Percentiles rank a stretch among this genome's conserved stretches.
These are phyloP conservation scores for Caenorhabditis uteleia DNA, from an alignment of 2,888 invertebrate species.

Conservation along the genomic window DNA sequence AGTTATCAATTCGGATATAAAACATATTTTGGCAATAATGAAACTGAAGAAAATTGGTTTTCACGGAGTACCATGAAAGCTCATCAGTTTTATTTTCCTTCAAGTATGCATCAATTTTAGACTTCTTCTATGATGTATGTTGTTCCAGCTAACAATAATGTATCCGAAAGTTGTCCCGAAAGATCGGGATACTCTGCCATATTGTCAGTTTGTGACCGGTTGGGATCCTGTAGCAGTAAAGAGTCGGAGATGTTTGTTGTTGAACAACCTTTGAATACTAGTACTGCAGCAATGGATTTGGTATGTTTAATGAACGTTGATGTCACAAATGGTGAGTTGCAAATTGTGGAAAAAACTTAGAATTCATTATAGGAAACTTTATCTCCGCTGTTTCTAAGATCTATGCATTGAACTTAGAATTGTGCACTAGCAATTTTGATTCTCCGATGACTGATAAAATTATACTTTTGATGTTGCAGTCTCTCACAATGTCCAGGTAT, in stretches of 20 bases:
- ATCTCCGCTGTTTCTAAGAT: conserved; percentile 34
- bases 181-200: conserved; percentile 42
- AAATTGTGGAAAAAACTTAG: neutral
- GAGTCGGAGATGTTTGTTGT: conserved; percentile 32
- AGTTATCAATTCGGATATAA: conserved; percentile 32
- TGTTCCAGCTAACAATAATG: conserved; percentile 32
- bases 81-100: conserved; percentile 30
- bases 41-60: conserved; percentile 21
- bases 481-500: conserved; percentile 21
- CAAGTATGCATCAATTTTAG: too few relatives aligned
- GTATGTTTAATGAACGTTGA: conserved; percentile 32
- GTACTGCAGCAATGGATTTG: conserved; percentile 24
- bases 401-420: conserved; percentile 24
- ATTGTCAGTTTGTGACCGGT: conserved; percentile 47
- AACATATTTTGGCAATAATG: conserved; percentile 15
- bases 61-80: conserved; percentile 28
- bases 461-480: conserved; percentile 25
- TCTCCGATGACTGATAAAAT: conserved; percentile 21
- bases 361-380: conserved; percentile 13
- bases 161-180: conserved; percentile 37
- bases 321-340: conserved; percentile 32
- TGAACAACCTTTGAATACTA: conserved; percentile 18
- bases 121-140: too few relatives aligned
- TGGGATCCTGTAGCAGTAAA: conserved; percentile 39
- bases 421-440: conserved; percentile 31